Base-by-base conservation (phyloP, 1,140 invertebrate species). In the Mamestra configurata region DNA sequence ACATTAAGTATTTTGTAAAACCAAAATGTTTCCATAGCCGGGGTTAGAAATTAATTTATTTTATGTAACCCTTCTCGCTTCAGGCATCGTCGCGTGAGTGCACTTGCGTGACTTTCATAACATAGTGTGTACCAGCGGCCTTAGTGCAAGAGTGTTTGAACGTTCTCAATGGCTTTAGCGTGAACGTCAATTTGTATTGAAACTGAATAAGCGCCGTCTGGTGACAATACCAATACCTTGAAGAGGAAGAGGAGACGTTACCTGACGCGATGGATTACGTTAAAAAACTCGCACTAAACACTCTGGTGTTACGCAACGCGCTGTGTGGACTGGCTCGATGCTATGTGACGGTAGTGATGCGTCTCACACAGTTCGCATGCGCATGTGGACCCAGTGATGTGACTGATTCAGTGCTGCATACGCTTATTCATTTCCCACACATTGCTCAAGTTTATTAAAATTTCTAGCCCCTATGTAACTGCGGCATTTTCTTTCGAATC, bases 391-490 rank as follows among this genome's bases (percentile, higher is more conserved):
- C 24, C 31, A 5, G 20, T 22, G 35, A n/a, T 20, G 13, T 31
- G 66, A n/a, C 15, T 71, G 22, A 49, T 46, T 71, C 24, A 71
- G 37, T 71, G 24, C 40, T 31, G 22, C 10, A 71, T 61, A 61
- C 59, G 31, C 59, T 20, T 61, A 24, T 57, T 43, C 18, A 57
- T 57, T 49, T 51, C 24, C 18, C 10, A 51, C 24, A 49, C 40
- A 46, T 76, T 76, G 73, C 73, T 76, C 73, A 76, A 76, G 57
- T 76, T 64, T 49, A 27, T 24, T 24, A 61, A 64, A 76, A 61
- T 49, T 76, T 76, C 57, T 76, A 76, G 40, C 57, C 73, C 73
- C 73, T 15, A 49, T 31, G 57, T 35, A 43, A 22, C 73, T 61
- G 24, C 57, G 55, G 57, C 73, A 61, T 76, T 76, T 61, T 49